phyloP scores from a whole-genome alignment of 2,888 invertebrate genomes.

The Xestia c-nigrum region DNA sequence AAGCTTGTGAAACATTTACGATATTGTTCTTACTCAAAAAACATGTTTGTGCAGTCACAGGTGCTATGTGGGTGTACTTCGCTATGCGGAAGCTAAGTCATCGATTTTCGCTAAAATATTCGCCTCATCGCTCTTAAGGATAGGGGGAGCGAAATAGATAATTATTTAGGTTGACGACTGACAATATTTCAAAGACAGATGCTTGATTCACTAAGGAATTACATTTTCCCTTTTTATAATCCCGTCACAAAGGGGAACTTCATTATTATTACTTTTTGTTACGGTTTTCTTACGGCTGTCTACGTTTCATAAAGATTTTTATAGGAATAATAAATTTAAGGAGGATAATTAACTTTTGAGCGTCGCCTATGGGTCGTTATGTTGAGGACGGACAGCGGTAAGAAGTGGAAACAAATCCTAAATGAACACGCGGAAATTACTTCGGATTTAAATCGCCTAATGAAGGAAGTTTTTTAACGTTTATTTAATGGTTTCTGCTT shows the following conservation, averaged over 20 bases:
- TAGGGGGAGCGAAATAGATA: slow-evolving; percentile 76
- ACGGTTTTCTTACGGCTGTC: slow-evolving; percentile 72
- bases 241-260: slow-evolving; percentile 68
- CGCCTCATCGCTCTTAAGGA: slow-evolving; percentile 77
- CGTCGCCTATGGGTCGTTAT: slow-evolving; percentile 56
- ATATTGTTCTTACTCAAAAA: slow-evolving; percentile 63
- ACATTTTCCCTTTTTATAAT: slow-evolving; percentile 72
- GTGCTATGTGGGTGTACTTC: slow-evolving; percentile 65
- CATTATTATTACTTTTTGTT: slow-evolving; percentile 73
- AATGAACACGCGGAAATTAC: slow-evolving; percentile 68
- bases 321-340: slow-evolving; percentile 73
- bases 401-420: slow-evolving; percentile 42
- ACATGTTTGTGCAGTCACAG: slow-evolving; percentile 67
- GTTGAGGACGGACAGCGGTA: slow-evolving; percentile 43
- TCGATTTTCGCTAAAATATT: slow-evolving; percentile 77
- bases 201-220: slow-evolving; percentile 77
- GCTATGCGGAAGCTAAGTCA: slow-evolving; percentile 58
- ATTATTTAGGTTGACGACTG: slow-evolving; percentile 81
- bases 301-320: slow-evolving; percentile 75
- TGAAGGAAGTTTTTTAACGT: slow-evolving; percentile 56
- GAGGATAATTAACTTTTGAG: slow-evolving; percentile 66
- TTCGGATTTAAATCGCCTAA: slow-evolving; percentile 68
- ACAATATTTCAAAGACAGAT: slow-evolving; percentile 79
- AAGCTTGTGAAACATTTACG: slow-evolving; percentile 49
- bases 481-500: slow-evolving; percentile 53